Percentiles rank a stretch among this genome's conserved stretches.
phyloP scores from a whole-genome alignment of 2,797 vertebrate genomes.

The Hippocampus kuda region DNA sequence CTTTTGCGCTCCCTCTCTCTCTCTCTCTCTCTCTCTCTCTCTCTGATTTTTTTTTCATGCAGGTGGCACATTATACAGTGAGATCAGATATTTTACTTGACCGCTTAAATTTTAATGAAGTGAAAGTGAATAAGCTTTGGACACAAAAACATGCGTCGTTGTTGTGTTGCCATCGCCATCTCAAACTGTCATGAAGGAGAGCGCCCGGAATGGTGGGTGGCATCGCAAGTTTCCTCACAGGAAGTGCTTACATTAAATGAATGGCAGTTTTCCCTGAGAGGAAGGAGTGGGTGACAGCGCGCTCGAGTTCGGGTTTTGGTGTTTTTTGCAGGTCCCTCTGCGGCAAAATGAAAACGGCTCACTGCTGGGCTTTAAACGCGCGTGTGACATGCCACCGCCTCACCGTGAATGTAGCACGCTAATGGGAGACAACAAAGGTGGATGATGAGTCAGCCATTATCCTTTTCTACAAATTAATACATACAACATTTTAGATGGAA shows the following conservation, averaged over 20 bases:
- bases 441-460: background rate
- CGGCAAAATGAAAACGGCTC: background rate
- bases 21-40: too few species aligned
- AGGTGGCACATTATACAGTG: too few species aligned
- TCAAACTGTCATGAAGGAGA: slow-evolving; percentile 5
- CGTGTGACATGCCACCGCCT: background rate
- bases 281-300: slow-evolving; percentile 55
- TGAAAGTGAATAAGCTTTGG: background rate
- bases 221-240: slow-evolving; percentile 51
- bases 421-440: background rate
- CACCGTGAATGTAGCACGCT: background rate
- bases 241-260: slow-evolving; percentile 48
- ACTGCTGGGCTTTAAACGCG: slow-evolving; percentile 18
- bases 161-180: background rate
- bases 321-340: background rate
- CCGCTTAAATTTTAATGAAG: background rate
- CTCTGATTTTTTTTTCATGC: too few species aligned
- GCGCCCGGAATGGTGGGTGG: slow-evolving; percentile 48
- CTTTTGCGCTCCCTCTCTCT: too few species aligned
- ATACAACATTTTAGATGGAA: background rate
- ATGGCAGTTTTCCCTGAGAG: slow-evolving; percentile 51
- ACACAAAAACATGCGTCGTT: background rate
- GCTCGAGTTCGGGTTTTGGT: background rate
- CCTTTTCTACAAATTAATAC: too few species aligned
- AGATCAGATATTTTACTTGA: background rate